Conservation (phyloP, 1,140 invertebrate species). For the Drosophila serrata region DNA sequence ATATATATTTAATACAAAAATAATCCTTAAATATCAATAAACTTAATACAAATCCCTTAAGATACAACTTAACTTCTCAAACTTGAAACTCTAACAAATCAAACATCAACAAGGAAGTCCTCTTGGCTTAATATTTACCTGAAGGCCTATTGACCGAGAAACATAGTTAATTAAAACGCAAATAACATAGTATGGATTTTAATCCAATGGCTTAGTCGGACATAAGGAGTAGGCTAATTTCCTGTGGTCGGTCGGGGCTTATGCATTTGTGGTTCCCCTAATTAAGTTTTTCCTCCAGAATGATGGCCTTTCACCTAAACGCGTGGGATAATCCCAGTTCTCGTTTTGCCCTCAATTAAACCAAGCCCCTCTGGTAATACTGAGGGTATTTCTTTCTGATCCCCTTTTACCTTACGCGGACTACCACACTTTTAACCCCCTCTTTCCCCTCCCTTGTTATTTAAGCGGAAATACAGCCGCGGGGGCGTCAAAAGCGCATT, state of each 20-base stretch:
- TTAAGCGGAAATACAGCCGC: constrained; percentile 33
- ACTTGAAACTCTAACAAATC: not conserved
- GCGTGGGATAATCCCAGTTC: constrained; percentile 46
- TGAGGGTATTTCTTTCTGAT: not conserved
- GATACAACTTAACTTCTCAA: not conserved
- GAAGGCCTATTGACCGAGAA: not conserved
- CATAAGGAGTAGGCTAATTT: not conserved
- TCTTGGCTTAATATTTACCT: not conserved
- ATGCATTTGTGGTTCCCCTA: constrained; percentile 23
- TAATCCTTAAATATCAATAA: not conserved
- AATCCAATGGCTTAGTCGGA: not conserved
- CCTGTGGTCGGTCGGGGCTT: constrained; percentile 1
- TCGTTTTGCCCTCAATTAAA: constrained; percentile 58
- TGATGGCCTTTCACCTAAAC: constrained; percentile 14
- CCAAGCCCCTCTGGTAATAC: not conserved
- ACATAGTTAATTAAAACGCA: not conserved
- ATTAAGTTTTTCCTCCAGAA: constrained; percentile 43
- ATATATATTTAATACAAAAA: too few species aligned
- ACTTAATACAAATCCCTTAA: not conserved
- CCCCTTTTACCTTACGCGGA: constrained; percentile 1
- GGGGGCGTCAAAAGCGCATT: constrained; percentile 70
- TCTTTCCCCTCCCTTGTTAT: not conserved
- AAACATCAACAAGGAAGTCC: not conserved
- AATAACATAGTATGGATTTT: constrained; percentile 7
- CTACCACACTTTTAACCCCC: constrained; percentile 3